Percentiles rank a stretch among this genome's conserved stretches.
Conservation (phyloP, 2,888 invertebrate genomes). For the Hoplodrina ambigua region DNA sequence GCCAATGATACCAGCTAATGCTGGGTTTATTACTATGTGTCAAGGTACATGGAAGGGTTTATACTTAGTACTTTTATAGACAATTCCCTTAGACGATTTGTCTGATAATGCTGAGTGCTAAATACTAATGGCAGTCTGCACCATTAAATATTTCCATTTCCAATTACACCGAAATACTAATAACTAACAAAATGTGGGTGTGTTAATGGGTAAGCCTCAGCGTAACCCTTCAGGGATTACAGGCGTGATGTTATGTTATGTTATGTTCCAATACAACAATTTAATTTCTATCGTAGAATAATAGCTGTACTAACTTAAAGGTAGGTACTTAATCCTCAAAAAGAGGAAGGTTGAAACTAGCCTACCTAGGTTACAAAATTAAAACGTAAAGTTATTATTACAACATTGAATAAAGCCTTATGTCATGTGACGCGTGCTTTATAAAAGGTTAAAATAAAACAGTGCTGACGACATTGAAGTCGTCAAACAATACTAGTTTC, state of each 20-base stretch:
- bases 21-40: conserved; percentile 54
- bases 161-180: too few species aligned
- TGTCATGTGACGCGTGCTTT: conserved; percentile 2
- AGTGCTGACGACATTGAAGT: conserved; percentile 23
- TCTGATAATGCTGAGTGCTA: conserved; percentile 16
- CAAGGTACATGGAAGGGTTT: conserved; percentile 56
- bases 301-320: not conserved
- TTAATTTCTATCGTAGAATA: not conserved
- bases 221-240: too few species aligned
- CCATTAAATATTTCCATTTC: not conserved
- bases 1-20: conserved; percentile 60
- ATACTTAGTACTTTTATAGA: conserved; percentile 41
- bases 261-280: too few species aligned
- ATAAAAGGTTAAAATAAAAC: conserved; percentile 1
- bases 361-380: conserved; percentile 8
- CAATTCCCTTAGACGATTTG: conserved; percentile 28
- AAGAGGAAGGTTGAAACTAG: not conserved
- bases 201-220: too few species aligned
- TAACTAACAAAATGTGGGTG: too few species aligned
- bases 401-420: not conserved
- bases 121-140: not conserved
- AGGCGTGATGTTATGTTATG: too few species aligned
- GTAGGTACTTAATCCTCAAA: not conserved
- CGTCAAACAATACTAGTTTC: conserved; percentile 39
- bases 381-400: conserved; percentile 1